A percentile compares a stretch with the other conserved stretches of the same genome.
These are phyloP conservation scores for Wasmannia auropunctata DNA, from an alignment of 1,140 invertebrate genomes.

Conservation along the genomic window DNA sequence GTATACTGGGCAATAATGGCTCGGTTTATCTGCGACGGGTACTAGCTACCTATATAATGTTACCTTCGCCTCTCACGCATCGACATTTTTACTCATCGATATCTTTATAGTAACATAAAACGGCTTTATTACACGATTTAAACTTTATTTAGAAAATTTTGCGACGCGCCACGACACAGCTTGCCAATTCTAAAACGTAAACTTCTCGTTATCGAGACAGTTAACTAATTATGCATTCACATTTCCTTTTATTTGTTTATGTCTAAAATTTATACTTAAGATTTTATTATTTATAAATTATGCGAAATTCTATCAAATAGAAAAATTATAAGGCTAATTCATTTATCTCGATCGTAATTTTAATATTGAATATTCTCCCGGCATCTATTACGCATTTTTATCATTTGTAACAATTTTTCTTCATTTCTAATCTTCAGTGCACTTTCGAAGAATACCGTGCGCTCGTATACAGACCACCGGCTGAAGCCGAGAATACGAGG, in stretches of 20 bases:
- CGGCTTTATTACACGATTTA: conserved; percentile 66
- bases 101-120: conserved; percentile 69
- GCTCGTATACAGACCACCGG: neutral
- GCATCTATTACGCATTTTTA: neutral
- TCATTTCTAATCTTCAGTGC: neutral
- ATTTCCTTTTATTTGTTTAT: neutral
- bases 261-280: neutral
- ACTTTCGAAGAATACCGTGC: conserved; percentile 10
- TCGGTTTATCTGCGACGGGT: conserved; percentile 61
- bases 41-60: conserved; percentile 36
- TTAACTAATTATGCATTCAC: neutral
- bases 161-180: conserved; percentile 65
- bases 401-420: conserved; percentile 42
- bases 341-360: neutral
- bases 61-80: neutral
- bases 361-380: neutral
- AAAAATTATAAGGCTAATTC: neutral
- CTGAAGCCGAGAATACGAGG: conserved; percentile 61
- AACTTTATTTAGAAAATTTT: conserved; percentile 61
- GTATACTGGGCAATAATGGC: conserved; percentile 58
- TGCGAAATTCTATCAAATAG: neutral
- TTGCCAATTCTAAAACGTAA: conserved; percentile 55
- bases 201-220: neutral
- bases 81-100: conserved; percentile 66
- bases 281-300: neutral